A percentile compares a stretch with the other conserved stretches of the same genome.
Evolutionary conservation across 37 sponge, comb jelly and placozoan genomes (phyloP).

Genomic region (Mnemiopsis leidyi): DNA sequence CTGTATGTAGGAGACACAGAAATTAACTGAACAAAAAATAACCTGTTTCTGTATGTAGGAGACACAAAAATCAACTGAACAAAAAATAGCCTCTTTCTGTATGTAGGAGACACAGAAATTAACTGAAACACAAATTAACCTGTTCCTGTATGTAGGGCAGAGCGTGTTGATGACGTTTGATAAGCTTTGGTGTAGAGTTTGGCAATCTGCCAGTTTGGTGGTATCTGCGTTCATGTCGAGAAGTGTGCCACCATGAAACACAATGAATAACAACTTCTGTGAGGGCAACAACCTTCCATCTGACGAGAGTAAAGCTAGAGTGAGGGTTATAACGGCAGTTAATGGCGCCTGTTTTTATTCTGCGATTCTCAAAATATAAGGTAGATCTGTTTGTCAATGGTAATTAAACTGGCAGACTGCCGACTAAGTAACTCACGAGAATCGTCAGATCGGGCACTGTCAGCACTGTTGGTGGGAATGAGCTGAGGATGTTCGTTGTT

Average conservation of each 20-base stretch:
- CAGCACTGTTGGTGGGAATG: neutral
- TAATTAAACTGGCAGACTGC: no score
- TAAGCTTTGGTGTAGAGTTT: conserved; percentile 2
- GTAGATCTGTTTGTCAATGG: no score
- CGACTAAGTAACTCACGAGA: conserved; percentile 41
- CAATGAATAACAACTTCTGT: conserved; percentile 60
- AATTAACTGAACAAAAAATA: no score
- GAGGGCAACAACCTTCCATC: conserved; percentile 30
- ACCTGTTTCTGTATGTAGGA: no score
- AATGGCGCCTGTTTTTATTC: no score
- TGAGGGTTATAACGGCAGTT: no score
- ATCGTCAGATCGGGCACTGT: conserved; percentile 36
- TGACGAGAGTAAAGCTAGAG: neutral
- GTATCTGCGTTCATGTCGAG: conserved; percentile 23
- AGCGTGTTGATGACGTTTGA: conserved; percentile 39
- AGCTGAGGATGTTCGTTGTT: conserved; percentile 18
- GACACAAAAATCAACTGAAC: no score
- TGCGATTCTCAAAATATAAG: no score
- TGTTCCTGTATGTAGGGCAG: conserved; percentile 63
- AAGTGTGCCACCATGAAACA: conserved; percentile 56
- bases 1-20: no score
- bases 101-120: no score
- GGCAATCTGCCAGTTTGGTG: conserved; percentile 51
- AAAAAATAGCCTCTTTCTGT: no score
- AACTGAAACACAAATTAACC: no score